Base-by-base conservation (phyloP, 2,113 vertebrate species). In the Numida meleagris region DNA sequence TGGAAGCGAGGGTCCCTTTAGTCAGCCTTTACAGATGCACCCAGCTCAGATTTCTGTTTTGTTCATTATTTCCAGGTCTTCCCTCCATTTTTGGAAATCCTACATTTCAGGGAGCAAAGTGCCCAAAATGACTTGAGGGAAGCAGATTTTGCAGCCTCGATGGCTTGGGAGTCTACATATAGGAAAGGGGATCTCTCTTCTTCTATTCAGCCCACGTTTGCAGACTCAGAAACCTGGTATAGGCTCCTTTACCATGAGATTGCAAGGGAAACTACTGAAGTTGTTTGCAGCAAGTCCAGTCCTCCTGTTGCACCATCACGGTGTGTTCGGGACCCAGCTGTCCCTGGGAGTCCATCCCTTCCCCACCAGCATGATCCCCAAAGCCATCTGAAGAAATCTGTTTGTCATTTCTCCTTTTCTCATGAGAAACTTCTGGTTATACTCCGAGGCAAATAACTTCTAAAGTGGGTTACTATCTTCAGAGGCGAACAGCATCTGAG, bases 81-180 rank as follows among this genome's bases (percentile, higher is more conserved):
- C 31, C 79, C 87, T 92, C 76, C 84, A 31, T 92, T 82, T 91
- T 78, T 95, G 91, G 91, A 88, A 94, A 21, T 36, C 15, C 46
- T 63, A 5, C 16, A 16, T 82, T 96, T 95, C 79, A 84, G 68
- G 79, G 93, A 95, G 59, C 68, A 80, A 95, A 91, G 82, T 94
- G 95, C 94, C 94, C 91, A 94, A 91, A 94, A 94, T 88, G 57
- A 74, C 84, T 82, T 88, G 84, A 94, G 75, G 65, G 75, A 95
- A 94, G 75, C 93, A 96, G 95, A 86, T 95, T 94, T 93, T 95
- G 46, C 76, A 93, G 68, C 85, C 61, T 89, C 34, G 57, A 74
- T 88, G 85, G 46, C 43, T 91, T 95, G 91, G 51, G 94, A 77
- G 57, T 82, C 57, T 95, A 89, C 95, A 73, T 61, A 45, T 88